phyloP scores from a whole-genome alignment of 2,797 vertebrate genomes.

The Psittacula derbiana region DNA sequence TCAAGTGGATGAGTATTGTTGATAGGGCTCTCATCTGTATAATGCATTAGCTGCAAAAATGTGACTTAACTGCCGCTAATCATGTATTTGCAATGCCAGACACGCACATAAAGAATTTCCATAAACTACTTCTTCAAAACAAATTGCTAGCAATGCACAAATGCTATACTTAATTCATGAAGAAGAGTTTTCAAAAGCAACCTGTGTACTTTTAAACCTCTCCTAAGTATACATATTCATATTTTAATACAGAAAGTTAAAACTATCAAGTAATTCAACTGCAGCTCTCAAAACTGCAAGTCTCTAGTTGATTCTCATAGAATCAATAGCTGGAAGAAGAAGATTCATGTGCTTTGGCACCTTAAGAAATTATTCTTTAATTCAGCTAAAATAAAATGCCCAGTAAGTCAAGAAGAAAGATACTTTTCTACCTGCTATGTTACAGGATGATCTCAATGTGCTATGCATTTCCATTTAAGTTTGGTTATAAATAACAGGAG shows the following conservation, averaged over 20 bases:
- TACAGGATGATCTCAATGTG: background rate
- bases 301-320: background rate
- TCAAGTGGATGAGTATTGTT: constrained; percentile 8
- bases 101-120: background rate
- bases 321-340: background rate
- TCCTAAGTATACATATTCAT: background rate
- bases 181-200: background rate
- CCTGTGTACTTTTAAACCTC: background rate
- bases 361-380: background rate
- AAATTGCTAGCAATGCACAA: background rate
- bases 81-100: background rate
- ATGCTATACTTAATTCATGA: background rate
- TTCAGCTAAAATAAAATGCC: background rate
- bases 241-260: background rate
- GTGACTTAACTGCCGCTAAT: background rate
- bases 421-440: background rate
- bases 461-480: background rate
- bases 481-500: background rate
- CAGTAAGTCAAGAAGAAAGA: background rate
- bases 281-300: background rate
- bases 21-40: background rate
- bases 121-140: constrained; percentile 5
- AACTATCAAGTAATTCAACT: background rate
- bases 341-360: background rate
- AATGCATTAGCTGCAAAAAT: background rate